Evolutionary conservation across 2,888 invertebrate genomes (phyloP), one percentile per base, ranked within the genome.

Genomic region (Tanypteryx hageni): DNA sequence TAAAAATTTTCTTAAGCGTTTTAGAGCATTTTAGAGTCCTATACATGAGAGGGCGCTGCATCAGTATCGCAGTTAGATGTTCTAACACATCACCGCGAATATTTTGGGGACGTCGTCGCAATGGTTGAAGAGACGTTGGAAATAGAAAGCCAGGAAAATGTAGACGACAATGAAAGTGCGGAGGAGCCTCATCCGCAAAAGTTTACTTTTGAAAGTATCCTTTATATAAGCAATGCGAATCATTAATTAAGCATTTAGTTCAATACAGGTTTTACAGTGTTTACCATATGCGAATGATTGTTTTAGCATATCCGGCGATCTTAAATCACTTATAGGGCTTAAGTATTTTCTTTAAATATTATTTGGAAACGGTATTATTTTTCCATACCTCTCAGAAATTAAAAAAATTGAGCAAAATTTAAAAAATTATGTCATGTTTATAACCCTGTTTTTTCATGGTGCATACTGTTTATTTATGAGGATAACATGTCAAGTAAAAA

Each of bases 151-250:
- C 58, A 83, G 58, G 84, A 92, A 83, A 68, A 85, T 61, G 86
- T 84, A 56, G 92, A 76, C 27, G 84, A 92, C 18, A 22, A 22
- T 84, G 84, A 84, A 86, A 84, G 61, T 16, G 64, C 22, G 13
- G 92, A 92, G 68, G 85, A 84, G 18, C 57, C 84, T 13, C 84
- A 16, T 14, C 10, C 56, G 5, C 85, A 84, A 18, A 92, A 85
- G 16, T 92, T 85, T 44, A 92, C 92, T 14, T 68, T 92, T 57
- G 92, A 92, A 76, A 92, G 92, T 92, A 92, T 92, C 92, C 92
- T 92, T 92, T 92, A 18, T n/a, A 16, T 82, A 13, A 10, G 9
- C 18, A 14, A 31, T 22, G 8, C 10, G 10, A 22, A 13, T 27
- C 10, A 76, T 76, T 76, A 4, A 11, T 76, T 22, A 27, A 7